Base-by-base conservation (phyloP, 2,888 invertebrate genomes). In the Drosophila greeni region DNA sequence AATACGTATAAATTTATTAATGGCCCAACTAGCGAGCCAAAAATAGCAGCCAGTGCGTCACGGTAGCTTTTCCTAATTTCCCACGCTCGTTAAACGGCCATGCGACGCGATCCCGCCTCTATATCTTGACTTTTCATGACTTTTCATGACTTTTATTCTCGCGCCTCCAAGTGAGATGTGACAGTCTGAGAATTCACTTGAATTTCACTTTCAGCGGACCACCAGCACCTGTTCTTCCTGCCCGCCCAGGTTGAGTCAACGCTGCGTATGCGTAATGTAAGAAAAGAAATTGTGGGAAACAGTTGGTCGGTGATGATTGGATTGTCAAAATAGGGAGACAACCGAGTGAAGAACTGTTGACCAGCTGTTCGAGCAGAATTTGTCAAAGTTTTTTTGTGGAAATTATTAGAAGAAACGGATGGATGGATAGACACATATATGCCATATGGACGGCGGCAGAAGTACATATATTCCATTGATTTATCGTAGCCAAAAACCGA, bases 31-130 rank as follows among this genome's bases (percentile, higher is more conserved):
- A 47, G 36, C 37, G 24, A 43, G 9, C 62, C 68, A 58, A 70
- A 76, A 84, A 82, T 80, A 75, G 72, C 66, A 72, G 42, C 70
- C 72, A 76, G 73, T 79, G 73, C 84, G 85, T 82, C 82, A 84
- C 67, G 45, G 66, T 55, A 60, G 48, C 56, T 45, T 40, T 40
- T 57, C 62, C 49, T 68, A 64, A 73, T 66, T 84, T 86, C 80
- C 82, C 85, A 85, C 84, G 84, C 72, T 60, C 56, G 59, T 67
- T 62, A 76, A 76, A 72, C 53, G 42, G 56, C 64, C 53, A 53
- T 54, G 57, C 73, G 67, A 73, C 60, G 58, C 49, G 57, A 20
- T 51, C 52, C 42, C 11, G 18, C 36, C 20, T 47, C 45, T 31
- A 9, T 39, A 20, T 23, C 26, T 11, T 18, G 45, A 16, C 36